A percentile compares a stretch with the other conserved stretches of the same genome.
phyloP scores from a whole-genome alignment of 2,888 invertebrate species.

The Osmoderma eremita region DNA sequence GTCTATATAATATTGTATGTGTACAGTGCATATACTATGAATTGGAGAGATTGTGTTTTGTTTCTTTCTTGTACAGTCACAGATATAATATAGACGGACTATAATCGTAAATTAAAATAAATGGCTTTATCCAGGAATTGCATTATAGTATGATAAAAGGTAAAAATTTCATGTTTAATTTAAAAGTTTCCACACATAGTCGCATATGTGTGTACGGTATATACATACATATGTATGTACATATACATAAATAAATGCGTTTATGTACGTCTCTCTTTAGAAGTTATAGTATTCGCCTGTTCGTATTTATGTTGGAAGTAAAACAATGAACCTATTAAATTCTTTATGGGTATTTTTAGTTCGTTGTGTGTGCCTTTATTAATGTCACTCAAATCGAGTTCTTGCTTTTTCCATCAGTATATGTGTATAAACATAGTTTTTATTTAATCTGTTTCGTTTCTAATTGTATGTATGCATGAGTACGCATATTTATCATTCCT shows the following conservation, averaged over 20 bases:
- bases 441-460: too few relatives aligned
- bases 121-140: slow-evolving; percentile 33
- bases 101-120: slow-evolving; percentile 35
- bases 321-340: slow-evolving; percentile 34
- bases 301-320: slow-evolving; percentile 23
- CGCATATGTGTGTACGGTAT: neutral
- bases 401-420: neutral
- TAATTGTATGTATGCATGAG: too few relatives aligned
- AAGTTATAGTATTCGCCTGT: slow-evolving; percentile 3
- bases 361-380: slow-evolving; percentile 14
- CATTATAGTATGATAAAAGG: slow-evolving; percentile 22
- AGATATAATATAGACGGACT: slow-evolving; percentile 1
- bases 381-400: slow-evolving; percentile 5
- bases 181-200: slow-evolving; percentile 19
- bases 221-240: slow-evolving; percentile 1
- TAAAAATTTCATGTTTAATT: slow-evolving; percentile 35
- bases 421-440: too few relatives aligned
- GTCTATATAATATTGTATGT: neutral
- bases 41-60: slow-evolving; percentile 9
- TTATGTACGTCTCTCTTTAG: slow-evolving; percentile 18
- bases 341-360: slow-evolving; percentile 29
- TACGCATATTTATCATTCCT: too few relatives aligned
- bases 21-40: neutral
- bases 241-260: slow-evolving; percentile 13
- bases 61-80: slow-evolving; percentile 7